Evolutionary conservation across 2,888 invertebrate genomes (phyloP).

Genomic region (Mellilla xanthometata): DNA sequence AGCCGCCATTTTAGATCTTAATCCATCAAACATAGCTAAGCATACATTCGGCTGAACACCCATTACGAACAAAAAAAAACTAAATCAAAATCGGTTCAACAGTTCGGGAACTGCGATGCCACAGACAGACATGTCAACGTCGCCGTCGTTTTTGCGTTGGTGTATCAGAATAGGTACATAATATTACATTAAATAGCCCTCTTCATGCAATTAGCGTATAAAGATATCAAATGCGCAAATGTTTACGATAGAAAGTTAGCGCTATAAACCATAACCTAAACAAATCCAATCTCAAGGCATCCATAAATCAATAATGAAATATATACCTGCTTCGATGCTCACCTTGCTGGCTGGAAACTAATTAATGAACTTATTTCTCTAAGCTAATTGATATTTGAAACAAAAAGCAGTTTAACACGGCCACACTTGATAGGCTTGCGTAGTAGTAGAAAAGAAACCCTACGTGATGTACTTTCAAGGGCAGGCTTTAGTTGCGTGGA

Average conservation of each 20-base stretch:
- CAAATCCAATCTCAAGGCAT: slow-evolving; percentile 3
- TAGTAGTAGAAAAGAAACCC: slow-evolving; percentile 33
- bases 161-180: too few relatives aligned
- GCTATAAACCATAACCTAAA: not conserved
- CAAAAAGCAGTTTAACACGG: slow-evolving; percentile 13
- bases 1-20: too few relatives aligned
- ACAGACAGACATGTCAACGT: too few relatives aligned
- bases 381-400: slow-evolving; percentile 26
- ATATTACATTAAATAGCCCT: too few relatives aligned
- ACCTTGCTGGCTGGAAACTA: slow-evolving; percentile 9
- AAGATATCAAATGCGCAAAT: too few relatives aligned
- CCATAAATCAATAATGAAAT: slow-evolving; percentile 2
- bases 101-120: too few relatives aligned
- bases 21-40: too few relatives aligned
- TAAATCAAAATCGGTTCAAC: too few relatives aligned
- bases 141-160: too few relatives aligned
- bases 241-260: slow-evolving; percentile 4
- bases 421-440: slow-evolving; percentile 38
- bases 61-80: too few relatives aligned
- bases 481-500: slow-evolving; percentile 19
- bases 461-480: slow-evolving; percentile 32
- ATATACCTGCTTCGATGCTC: not conserved
- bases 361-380: slow-evolving; percentile 9
- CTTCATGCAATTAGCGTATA: too few relatives aligned
- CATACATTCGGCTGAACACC: too few relatives aligned